Conservation (phyloP, 2,888 invertebrate genomes). For the Papilio protenor region DNA sequence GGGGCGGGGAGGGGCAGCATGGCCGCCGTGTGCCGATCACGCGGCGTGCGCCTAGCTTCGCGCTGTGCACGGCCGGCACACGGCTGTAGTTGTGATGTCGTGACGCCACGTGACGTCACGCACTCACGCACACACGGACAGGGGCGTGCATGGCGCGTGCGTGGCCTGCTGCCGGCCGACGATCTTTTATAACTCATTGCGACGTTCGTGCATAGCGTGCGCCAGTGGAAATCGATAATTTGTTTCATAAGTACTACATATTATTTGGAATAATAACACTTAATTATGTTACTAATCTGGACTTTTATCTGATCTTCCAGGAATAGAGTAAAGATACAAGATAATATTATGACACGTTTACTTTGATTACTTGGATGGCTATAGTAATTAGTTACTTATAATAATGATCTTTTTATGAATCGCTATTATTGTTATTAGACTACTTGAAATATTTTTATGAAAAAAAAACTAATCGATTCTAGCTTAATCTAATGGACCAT, state of each 20-base stretch:
- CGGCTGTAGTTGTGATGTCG: conserved; percentile 28
- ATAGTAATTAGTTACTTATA: background rate
- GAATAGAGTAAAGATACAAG: background rate
- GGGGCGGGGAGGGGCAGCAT: conserved; percentile 36
- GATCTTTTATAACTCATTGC: conserved; percentile 29
- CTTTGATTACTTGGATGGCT: background rate
- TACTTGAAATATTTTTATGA: background rate
- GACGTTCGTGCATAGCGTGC: conserved; percentile 24
- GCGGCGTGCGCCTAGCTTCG: conserved; percentile 43
- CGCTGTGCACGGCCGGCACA: conserved; percentile 30
- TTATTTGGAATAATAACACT: background rate
- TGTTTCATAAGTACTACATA: background rate
- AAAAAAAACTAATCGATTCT: background rate
- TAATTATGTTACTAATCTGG: conserved; percentile 2
- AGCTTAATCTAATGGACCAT: background rate
- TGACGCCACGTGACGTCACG: conserved; percentile 26
- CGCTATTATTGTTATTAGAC: background rate
- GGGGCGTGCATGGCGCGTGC: conserved; percentile 40
- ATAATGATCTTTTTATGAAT: background rate
- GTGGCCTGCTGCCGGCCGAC: conserved; percentile 32
- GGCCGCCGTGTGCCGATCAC: conserved; percentile 42
- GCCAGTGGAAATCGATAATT: background rate
- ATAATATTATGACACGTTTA: background rate
- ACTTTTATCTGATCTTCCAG: background rate
- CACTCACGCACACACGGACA: conserved; percentile 20